Evolutionary conservation across 2,113 vertebrate genomes (phyloP).

Genomic region (Marmota monax): DNA sequence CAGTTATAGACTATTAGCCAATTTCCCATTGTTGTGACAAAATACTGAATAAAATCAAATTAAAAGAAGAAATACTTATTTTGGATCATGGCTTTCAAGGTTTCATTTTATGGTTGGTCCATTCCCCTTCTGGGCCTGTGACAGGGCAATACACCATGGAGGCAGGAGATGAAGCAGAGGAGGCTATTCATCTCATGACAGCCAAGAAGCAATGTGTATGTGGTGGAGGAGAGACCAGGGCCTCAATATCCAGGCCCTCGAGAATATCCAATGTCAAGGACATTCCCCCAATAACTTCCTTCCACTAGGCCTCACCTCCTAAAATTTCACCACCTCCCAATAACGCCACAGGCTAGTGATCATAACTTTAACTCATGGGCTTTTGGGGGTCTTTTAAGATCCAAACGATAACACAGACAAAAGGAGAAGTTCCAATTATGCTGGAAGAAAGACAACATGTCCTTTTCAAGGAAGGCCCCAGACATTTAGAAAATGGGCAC

Average conservation of each 20-base stretch:
- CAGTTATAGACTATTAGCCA: neutral
- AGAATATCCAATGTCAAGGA: no score
- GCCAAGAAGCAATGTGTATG: no score
- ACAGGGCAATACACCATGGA: neutral
- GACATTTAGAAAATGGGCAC: neutral
- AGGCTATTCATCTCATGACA: no score
- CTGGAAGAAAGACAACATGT: neutral
- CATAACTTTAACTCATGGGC: neutral
- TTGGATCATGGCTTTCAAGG: neutral
- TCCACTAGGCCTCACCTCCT: no score
- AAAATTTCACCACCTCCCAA: neutral
- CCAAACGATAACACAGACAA: neutral
- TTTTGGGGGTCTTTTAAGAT: neutral
- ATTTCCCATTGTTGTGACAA: neutral
- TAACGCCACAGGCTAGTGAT: neutral
- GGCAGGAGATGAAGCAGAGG: neutral
- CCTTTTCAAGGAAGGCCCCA: neutral
- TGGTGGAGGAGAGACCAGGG: no score
- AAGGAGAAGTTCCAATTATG: neutral
- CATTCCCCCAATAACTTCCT: neutral
- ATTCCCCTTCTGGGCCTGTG: neutral
- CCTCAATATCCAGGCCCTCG: no score
- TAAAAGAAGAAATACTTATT: neutral
- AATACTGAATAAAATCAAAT: neutral
- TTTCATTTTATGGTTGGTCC: neutral